phyloP scores from a whole-genome alignment of 2,888 invertebrate species.

The Beris morrisii region DNA sequence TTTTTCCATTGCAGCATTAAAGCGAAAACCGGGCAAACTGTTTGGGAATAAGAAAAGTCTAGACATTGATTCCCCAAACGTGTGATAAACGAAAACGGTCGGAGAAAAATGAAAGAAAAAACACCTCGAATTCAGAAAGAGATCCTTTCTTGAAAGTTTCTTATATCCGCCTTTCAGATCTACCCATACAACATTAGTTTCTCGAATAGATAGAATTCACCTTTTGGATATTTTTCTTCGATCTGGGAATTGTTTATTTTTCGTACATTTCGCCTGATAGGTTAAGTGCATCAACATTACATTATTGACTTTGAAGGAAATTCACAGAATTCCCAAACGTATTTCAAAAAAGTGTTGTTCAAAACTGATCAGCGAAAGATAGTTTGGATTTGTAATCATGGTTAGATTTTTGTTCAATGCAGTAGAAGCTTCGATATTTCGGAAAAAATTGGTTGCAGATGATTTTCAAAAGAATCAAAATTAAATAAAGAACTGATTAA shows the following conservation, averaged over 20 bases:
- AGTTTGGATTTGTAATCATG: too few species aligned
- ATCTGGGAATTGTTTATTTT: constrained; percentile 1
- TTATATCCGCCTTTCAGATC: not conserved
- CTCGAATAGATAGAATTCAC: constrained; percentile 7
- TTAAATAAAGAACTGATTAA: too few species aligned
- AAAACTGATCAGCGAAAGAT: too few species aligned
- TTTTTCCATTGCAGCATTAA: too few species aligned
- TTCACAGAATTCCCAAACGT: too few species aligned
- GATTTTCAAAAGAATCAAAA: too few species aligned
- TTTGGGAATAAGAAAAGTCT: constrained; percentile 3
- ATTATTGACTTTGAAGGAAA: too few species aligned
- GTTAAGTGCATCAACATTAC: constrained; percentile 4
- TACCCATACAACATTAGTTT: constrained; percentile 7
- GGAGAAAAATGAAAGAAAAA: not conserved
- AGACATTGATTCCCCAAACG: constrained; percentile 25
- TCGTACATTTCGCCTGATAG: constrained; percentile 1
- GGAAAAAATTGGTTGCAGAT: too few species aligned
- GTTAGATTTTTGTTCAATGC: too few species aligned
- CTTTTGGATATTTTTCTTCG: not conserved
- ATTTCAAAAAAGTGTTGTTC: too few species aligned
- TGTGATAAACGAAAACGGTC: constrained; percentile 16
- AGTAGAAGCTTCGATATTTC: too few species aligned
- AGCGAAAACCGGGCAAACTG: not conserved
- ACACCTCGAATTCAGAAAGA: not conserved
- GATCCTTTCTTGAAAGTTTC: not conserved